Evolutionary conservation across 1,140 invertebrate species (phyloP).

Genomic region (Zeugodacus cucurbitae): DNA sequence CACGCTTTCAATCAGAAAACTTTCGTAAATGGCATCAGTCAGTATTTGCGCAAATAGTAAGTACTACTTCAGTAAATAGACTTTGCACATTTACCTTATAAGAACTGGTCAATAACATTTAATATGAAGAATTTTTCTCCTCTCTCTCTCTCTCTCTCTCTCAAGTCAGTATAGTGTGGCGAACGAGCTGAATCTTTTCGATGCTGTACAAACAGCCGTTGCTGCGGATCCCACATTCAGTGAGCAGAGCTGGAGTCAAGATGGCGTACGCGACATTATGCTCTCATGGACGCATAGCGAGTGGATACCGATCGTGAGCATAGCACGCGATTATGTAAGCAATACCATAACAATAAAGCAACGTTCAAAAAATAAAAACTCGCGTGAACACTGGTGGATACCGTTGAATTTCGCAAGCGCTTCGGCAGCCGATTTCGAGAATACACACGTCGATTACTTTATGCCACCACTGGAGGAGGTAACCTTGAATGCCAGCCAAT

Average conservation of each 20-base stretch:
- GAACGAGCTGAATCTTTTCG: constrained; percentile 57
- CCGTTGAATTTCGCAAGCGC: constrained; percentile 70
- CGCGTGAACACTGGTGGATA: constrained; percentile 67
- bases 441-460: constrained; percentile 64
- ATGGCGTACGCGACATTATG: constrained; percentile 63
- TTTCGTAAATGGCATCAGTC: constrained; percentile 61
- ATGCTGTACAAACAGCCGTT: constrained; percentile 67
- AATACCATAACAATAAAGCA: constrained; percentile 66
- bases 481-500: constrained; percentile 49
- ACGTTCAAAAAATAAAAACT: constrained; percentile 56
- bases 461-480: constrained; percentile 53
- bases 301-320: constrained; percentile 68
- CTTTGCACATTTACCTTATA: background rate
- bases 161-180: constrained; percentile 58
- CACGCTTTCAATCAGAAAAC: constrained; percentile 61
- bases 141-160: constrained; percentile 47
- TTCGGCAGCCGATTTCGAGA: constrained; percentile 63
- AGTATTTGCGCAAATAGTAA: constrained; percentile 64
- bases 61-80: constrained; percentile 46
- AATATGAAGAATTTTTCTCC: constrained; percentile 54
- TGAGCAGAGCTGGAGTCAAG: constrained; percentile 47
- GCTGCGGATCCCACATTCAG: constrained; percentile 55
- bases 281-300: constrained; percentile 69
- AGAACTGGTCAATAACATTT: constrained; percentile 60
- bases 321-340: constrained; percentile 66